Conservation (phyloP, 2,113 vertebrate genomes). For the Paracanthobrama guichenoti region DNA sequence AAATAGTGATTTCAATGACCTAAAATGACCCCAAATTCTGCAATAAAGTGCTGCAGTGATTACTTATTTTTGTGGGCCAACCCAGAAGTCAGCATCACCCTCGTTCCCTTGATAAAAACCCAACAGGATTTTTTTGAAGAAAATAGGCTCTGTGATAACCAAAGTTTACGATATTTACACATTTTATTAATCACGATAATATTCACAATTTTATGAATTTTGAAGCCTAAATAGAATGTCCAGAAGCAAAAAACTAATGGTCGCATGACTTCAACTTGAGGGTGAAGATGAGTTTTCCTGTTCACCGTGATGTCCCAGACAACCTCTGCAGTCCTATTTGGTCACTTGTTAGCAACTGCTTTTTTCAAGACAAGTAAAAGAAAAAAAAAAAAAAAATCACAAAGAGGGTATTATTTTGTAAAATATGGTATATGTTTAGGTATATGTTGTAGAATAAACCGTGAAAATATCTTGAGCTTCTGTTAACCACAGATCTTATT, state of each 20-base stretch:
- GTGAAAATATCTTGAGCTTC: background rate
- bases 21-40: background rate
- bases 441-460: background rate
- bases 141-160: background rate
- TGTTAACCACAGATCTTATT: background rate
- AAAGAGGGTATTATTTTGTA: background rate
- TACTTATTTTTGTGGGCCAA: background rate
- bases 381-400: background rate
- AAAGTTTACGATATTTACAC: background rate
- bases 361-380: background rate
- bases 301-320: no score
- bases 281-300: no score
- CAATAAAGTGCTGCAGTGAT: background rate
- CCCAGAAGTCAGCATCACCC: background rate
- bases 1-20: background rate
- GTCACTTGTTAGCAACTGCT: no score
- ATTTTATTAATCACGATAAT: background rate
- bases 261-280: background rate
- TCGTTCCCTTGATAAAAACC: background rate
- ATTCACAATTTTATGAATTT: background rate
- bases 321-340: no score
- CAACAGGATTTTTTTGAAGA: background rate
- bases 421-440: no score
- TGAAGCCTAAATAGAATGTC: background rate
- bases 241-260: background rate